Percentiles rank a stretch among this genome's conserved stretches.
phyloP scores from a whole-genome alignment of 2,888 invertebrate genomes.

The Acronicta alni region DNA sequence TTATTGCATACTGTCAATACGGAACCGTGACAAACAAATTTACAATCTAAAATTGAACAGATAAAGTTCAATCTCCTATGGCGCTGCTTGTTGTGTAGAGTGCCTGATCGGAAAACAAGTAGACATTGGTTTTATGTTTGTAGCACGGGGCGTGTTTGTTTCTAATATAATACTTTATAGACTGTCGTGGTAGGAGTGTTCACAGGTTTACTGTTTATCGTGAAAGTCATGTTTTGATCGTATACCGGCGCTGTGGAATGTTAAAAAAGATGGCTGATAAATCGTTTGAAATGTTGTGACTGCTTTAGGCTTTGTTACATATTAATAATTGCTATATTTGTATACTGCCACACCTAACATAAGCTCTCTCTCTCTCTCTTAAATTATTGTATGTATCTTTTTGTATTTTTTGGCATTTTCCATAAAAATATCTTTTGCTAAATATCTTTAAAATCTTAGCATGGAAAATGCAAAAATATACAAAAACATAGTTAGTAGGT shows the following conservation, averaged over 20 bases:
- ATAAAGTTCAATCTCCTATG: constrained; percentile 14
- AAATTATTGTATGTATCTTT: too few species aligned
- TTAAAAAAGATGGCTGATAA: not conserved
- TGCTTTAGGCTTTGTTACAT: too few species aligned
- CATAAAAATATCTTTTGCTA: too few species aligned
- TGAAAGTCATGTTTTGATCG: constrained; percentile 23
- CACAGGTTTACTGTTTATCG: constrained; percentile 45
- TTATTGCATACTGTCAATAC: constrained; percentile 1
- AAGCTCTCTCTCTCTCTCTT: too few species aligned
- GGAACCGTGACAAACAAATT: not conserved
- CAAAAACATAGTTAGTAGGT: too few species aligned
- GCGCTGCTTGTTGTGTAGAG: not conserved
- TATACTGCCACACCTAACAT: too few species aligned
- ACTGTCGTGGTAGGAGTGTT: constrained; percentile 42
- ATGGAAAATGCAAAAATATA: too few species aligned
- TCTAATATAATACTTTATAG: constrained; percentile 57
- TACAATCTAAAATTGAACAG: not conserved
- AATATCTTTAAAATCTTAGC: too few species aligned
- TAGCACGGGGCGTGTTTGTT: constrained; percentile 48
- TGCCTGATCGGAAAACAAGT: constrained; percentile 47
- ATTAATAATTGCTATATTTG: too few species aligned
- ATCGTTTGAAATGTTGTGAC: not conserved
- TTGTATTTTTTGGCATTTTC: too few species aligned
- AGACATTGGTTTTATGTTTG: constrained; percentile 48
- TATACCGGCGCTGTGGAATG: constrained; percentile 13